Evolutionary conservation across 2,888 invertebrate genomes (phyloP).

Genomic region (Rhagonycha lutea): DNA sequence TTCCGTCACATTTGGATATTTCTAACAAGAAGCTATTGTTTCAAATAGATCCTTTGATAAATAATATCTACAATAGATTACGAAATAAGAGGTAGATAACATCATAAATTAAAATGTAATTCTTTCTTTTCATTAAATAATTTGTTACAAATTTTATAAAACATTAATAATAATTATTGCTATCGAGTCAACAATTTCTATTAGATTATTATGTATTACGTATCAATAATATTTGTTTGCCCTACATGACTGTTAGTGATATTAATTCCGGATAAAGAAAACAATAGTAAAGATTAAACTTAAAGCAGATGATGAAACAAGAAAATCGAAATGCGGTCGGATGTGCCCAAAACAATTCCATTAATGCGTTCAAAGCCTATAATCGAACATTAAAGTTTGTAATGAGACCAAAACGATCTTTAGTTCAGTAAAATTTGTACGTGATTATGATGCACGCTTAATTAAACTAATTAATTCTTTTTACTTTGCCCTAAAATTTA

Average conservation of each 20-base stretch:
- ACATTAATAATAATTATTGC: too few relatives aligned
- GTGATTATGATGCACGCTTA: constrained; percentile 19
- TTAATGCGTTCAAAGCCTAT: constrained; percentile 18
- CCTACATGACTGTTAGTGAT: constrained; percentile 1
- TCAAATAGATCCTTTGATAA: constrained; percentile 8
- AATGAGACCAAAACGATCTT: constrained; percentile 20
- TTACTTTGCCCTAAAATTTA: neutral
- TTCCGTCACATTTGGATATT: constrained; percentile 16
- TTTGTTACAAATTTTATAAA: too few relatives aligned
- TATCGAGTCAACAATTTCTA: neutral
- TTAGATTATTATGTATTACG: neutral
- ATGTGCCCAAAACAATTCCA: constrained; percentile 19
- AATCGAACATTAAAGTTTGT: constrained; percentile 22
- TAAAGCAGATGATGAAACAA: constrained; percentile 12
- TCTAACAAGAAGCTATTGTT: constrained; percentile 14
- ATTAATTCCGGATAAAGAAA: constrained; percentile 5
- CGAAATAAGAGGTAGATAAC: neutral
- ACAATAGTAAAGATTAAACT: constrained; percentile 7
- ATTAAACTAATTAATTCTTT: constrained; percentile 14
- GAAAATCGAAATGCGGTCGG: constrained; percentile 13
- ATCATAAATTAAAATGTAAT: neutral
- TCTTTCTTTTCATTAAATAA: neutral
- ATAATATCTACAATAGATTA: neutral
- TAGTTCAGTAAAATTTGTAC: constrained; percentile 21
- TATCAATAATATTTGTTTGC: neutral